Evolutionary conservation across 2,113 vertebrate genomes (phyloP), one percentile per base, ranked within the genome.

Genomic region (Osmerus eperlanus): DNA sequence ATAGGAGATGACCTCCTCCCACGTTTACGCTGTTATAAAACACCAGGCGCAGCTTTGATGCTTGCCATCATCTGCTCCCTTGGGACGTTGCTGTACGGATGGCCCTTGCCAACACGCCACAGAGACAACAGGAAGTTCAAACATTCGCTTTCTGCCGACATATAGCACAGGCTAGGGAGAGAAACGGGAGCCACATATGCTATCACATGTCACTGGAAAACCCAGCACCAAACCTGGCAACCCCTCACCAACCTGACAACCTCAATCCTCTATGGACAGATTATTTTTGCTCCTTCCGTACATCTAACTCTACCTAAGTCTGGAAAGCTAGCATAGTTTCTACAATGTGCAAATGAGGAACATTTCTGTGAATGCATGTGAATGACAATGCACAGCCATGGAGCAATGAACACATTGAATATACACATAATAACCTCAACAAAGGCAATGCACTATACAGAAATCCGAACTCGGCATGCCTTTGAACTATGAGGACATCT

Each of bases 1-100:
- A 85, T 80, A 67, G 83, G 83, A 84, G 85, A 86, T 89, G 88
- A 91, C 89, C 90, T 89, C 86, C 89, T 86, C 88, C 88, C 87
- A 89, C 90, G 77, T 86, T 75, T 73, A 67, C n/a, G 74, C 76
- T 82, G 78, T 86, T 88, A 81, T 74, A 78, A 88, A 86, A 80
- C 74, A 77, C 78, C 70, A 81, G 82, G 71, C 83, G 13, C 29
- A 36, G 81, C 86, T 88, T 86, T 86, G 85, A 90, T 87, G 85
- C 88, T 85, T 69, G 79, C 88, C 86, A 90, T 89, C 89, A 87
- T 80, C 76, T 54, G 73, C 63, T 85, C 88, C 83, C 86, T 51
- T 78, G 84, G 85, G 86, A 88, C 79, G 41, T 25, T 72, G 41
- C 68, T 76, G 63, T 70, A 76, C 68, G 83, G 83, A 82, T 70